These are phyloP conservation scores for Hippocampus guttulatus DNA, from an alignment of 2,113 vertebrate species.

Conservation along the genomic window DNA sequence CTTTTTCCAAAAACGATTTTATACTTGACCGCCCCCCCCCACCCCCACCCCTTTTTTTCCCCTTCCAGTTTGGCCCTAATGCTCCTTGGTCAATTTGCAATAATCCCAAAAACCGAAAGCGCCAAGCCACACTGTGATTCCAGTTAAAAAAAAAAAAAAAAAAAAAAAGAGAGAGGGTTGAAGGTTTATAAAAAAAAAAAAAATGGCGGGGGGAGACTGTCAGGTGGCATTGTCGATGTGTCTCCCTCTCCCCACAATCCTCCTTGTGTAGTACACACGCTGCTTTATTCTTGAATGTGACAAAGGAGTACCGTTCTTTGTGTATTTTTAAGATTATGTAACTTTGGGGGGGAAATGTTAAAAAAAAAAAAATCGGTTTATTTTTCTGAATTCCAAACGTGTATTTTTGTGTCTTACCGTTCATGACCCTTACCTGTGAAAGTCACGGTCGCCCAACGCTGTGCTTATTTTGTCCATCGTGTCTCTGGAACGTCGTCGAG, in stretches of 20 bases:
- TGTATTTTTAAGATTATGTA: conserved; percentile 55
- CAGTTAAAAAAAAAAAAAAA: conserved; percentile 27
- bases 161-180: conserved; percentile 1
- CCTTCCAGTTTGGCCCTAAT: not conserved
- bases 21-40: too few relatives aligned
- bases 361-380: conserved; percentile 50
- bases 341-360: conserved; percentile 17
- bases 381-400: conserved; percentile 61
- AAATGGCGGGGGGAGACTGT: conserved; percentile 3
- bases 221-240: conserved; percentile 18
- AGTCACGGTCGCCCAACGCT: conserved; percentile 73
- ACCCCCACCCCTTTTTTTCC: too few relatives aligned
- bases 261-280: conserved; percentile 58
- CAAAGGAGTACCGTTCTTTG: conserved; percentile 54
- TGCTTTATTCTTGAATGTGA: conserved; percentile 61
- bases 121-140: conserved; percentile 74
- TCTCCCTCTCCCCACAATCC: conserved; percentile 52
- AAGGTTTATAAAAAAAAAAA: not conserved
- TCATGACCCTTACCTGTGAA: conserved; percentile 71
- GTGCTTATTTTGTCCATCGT: conserved; percentile 70
- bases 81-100: not conserved
- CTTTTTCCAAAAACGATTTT: too few relatives aligned
- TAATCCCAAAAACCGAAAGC: conserved; percentile 47
- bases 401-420: conserved; percentile 75
- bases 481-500: conserved; percentile 68